These are phyloP conservation scores for Xenops minutus DNA, from an alignment of 2,797 vertebrate species.

Conservation along the genomic window DNA sequence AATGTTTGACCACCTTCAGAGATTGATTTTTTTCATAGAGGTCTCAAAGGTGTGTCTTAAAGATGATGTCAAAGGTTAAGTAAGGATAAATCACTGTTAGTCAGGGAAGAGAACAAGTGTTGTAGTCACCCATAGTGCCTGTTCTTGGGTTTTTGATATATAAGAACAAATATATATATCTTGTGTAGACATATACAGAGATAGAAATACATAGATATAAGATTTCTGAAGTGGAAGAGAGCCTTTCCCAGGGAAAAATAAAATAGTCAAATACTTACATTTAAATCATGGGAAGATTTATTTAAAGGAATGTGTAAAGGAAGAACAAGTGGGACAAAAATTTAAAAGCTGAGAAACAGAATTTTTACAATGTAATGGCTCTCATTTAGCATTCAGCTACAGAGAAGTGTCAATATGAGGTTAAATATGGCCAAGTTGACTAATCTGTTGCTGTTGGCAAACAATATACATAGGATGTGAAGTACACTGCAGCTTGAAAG, in stretches of 20 bases:
- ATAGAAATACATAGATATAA: not conserved
- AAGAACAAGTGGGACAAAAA: not conserved
- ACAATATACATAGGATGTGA: not conserved
- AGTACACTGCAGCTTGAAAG: not conserved
- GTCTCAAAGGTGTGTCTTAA: not conserved
- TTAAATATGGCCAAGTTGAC: not conserved
- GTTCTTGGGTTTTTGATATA: not conserved
- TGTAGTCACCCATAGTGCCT: not conserved
- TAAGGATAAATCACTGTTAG: not conserved
- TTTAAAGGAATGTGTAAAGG: not conserved
- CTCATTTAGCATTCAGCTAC: not conserved
- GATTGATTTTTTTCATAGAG: not conserved
- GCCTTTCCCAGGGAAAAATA: not conserved
- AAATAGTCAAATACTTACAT: not conserved
- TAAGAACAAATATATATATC: rapidly evolving
- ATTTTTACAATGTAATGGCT: not conserved
- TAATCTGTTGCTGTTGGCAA: not conserved
- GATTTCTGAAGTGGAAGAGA: not conserved
- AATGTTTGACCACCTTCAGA: not conserved
- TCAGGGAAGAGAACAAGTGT: not conserved
- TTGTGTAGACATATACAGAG: not conserved
- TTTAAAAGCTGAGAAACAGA: not conserved
- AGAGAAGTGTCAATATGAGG: not conserved
- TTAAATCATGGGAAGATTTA: not conserved
- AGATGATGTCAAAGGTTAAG: not conserved